Conservation (phyloP, 1,140 invertebrate genomes). For the Anadara kagoshimensis region DNA sequence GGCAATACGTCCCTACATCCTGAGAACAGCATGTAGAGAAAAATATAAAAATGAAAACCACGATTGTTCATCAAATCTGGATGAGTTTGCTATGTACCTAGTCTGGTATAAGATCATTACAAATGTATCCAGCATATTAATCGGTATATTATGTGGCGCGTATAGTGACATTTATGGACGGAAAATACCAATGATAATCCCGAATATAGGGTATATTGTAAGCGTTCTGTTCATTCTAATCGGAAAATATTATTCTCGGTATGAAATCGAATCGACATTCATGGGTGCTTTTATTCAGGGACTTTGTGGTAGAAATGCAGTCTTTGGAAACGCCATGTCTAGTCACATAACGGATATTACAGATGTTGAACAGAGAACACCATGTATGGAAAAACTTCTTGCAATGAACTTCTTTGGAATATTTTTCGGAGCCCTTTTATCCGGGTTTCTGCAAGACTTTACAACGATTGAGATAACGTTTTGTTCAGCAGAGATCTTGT, state of each 20-base stretch:
- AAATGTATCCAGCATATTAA: constrained; percentile 65
- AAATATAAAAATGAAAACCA: too few species aligned
- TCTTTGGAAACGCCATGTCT: constrained; percentile 71
- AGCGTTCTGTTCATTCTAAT: constrained; percentile 63
- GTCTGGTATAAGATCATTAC: constrained; percentile 66
- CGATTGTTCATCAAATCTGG: too few species aligned
- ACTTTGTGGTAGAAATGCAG: constrained; percentile 64
- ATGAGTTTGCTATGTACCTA: constrained; percentile 40
- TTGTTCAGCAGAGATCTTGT: constrained; percentile 46
- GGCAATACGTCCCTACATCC: too few species aligned
- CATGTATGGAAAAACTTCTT: constrained; percentile 62
- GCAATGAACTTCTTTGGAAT: constrained; percentile 71
- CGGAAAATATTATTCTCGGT: constrained; percentile 32
- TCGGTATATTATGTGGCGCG: constrained; percentile 70
- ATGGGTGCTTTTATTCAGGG: constrained; percentile 62
- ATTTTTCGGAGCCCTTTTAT: constrained; percentile 63
- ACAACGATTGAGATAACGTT: constrained; percentile 53
- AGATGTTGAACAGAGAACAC: constrained; percentile 55
- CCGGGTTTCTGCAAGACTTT: constrained; percentile 56
- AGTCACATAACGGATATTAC: constrained; percentile 69
- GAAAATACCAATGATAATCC: constrained; percentile 69
- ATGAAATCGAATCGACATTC: constrained; percentile 52
- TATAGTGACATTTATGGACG: constrained; percentile 70
- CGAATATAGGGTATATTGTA: constrained; percentile 61
- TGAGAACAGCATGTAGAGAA: too few species aligned